Evolutionary conservation across 2,113 vertebrate species (phyloP).

Genomic region (Ceyx margarethae): DNA sequence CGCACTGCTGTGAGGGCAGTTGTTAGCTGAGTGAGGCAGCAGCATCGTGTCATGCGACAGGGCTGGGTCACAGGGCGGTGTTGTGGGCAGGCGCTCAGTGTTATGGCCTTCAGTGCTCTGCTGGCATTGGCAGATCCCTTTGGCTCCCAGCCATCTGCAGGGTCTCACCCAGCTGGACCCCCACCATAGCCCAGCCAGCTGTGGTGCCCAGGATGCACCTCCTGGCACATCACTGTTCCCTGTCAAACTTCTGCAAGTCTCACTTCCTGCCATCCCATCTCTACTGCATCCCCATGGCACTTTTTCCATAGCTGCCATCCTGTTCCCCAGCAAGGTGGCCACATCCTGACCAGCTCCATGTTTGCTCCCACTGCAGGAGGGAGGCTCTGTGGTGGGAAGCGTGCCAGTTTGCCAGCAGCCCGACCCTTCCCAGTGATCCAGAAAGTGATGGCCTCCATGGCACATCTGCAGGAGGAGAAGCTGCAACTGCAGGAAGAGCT

Average conservation of each 20-base stretch:
- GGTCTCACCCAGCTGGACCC: background rate
- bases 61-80: background rate
- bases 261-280: fast-evolving
- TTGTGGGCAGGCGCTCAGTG: background rate
- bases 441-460: conserved; percentile 76
- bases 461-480: conserved; percentile 75
- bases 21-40: background rate
- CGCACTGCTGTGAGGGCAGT: background rate
- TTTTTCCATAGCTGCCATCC: background rate
- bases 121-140: background rate
- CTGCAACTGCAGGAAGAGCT: conserved; percentile 72
- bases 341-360: background rate
- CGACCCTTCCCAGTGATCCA: conserved; percentile 55
- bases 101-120: background rate
- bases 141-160: fast-evolving
- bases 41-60: fast-evolving
- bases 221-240: fast-evolving
- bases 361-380: conserved; percentile 63
- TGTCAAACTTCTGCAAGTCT: background rate
- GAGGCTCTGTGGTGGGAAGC: conserved; percentile 64
- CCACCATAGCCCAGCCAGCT: fast-evolving
- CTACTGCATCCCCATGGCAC: background rate
- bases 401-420: background rate
- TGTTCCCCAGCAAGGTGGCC: fast-evolving
- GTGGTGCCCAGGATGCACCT: fast-evolving